Evolutionary conservation across 2,113 vertebrate genomes (phyloP).

Genomic region (Xiphophorus hellerii): DNA sequence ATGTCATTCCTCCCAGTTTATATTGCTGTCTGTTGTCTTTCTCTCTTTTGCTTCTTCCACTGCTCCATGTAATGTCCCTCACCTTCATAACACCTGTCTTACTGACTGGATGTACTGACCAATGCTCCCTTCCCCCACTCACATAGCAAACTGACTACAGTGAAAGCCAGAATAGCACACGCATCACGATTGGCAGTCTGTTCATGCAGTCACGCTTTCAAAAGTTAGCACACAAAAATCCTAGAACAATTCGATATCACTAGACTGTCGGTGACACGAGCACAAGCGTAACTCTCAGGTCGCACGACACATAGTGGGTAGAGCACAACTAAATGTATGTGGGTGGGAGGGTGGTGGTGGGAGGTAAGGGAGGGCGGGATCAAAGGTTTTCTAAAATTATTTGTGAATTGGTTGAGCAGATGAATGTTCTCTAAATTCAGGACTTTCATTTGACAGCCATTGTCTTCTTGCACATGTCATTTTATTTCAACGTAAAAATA

Average conservation of each 20-base stretch:
- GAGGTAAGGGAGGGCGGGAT: slow-evolving; percentile 24
- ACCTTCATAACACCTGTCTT: slow-evolving; percentile 52
- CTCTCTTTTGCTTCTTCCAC: slow-evolving; percentile 49
- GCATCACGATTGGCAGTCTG: slow-evolving; percentile 26
- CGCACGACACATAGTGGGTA: slow-evolving; percentile 66
- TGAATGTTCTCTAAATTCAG: slow-evolving; percentile 42
- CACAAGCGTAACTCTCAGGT: slow-evolving; percentile 35
- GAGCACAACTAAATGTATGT: slow-evolving; percentile 74
- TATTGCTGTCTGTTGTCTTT: slow-evolving; percentile 51
- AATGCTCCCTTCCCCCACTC: slow-evolving; percentile 70
- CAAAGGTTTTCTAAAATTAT: slow-evolving; percentile 44
- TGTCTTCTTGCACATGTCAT: slow-evolving; percentile 17
- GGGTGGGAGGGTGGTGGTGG: slow-evolving; percentile 52
- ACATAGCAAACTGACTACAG: slow-evolving; percentile 83
- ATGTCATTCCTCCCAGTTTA: slow-evolving; percentile 59
- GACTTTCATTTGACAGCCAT: slow-evolving; percentile 38
- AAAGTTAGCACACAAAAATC: slow-evolving; percentile 14
- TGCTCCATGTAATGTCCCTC: slow-evolving; percentile 54
- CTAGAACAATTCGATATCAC: slow-evolving; percentile 1
- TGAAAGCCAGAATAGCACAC: slow-evolving; percentile 72
- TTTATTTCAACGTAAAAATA: neutral
- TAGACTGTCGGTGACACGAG: slow-evolving; percentile 19
- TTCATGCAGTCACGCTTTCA: slow-evolving; percentile 37
- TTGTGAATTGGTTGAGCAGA: slow-evolving; percentile 43
- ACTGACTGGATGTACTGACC: slow-evolving; percentile 71